A percentile compares a stretch with the other conserved stretches of the same genome.
Conservation (phyloP, 2,888 invertebrate genomes). For the Escarpia spicata region DNA sequence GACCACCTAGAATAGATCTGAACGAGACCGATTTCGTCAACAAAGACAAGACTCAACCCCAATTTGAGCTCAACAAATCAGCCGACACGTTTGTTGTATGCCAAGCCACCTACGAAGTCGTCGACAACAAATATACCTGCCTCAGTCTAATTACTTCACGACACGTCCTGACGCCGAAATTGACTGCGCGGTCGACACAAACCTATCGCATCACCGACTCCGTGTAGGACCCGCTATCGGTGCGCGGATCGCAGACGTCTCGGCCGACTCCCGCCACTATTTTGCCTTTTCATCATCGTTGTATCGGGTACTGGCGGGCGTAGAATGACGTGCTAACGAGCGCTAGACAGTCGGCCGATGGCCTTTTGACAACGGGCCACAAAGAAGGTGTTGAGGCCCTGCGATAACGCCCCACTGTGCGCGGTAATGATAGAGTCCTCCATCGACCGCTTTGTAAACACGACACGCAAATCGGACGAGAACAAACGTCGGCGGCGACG, state of each 20-base stretch:
- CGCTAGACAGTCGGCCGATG: not conserved
- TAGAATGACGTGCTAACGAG: not conserved
- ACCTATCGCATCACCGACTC: not conserved
- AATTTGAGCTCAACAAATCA: not conserved
- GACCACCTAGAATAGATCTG: not conserved
- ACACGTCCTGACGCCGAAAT: not conserved
- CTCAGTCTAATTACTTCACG: not conserved
- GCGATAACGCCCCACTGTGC: not conserved
- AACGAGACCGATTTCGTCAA: not conserved
- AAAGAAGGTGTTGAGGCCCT: not conserved
- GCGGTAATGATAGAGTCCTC: not conserved
- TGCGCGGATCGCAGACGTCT: not conserved
- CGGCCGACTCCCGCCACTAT: not conserved
- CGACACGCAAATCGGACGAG: not conserved
- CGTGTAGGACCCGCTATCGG: not conserved
- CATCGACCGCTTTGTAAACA: not conserved
- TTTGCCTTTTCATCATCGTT: slow-evolving; percentile 6
- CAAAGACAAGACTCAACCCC: not conserved
- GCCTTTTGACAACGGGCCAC: not conserved
- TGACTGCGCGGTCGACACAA: not conserved
- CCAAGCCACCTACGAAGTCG: not conserved
- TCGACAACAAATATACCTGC: not conserved
- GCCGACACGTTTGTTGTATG: not conserved
- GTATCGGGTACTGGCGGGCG: slow-evolving; percentile 2
- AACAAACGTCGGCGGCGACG: not conserved